phyloP scores from a whole-genome alignment of 2,113 vertebrate species.

The Apodemus speciosus region DNA sequence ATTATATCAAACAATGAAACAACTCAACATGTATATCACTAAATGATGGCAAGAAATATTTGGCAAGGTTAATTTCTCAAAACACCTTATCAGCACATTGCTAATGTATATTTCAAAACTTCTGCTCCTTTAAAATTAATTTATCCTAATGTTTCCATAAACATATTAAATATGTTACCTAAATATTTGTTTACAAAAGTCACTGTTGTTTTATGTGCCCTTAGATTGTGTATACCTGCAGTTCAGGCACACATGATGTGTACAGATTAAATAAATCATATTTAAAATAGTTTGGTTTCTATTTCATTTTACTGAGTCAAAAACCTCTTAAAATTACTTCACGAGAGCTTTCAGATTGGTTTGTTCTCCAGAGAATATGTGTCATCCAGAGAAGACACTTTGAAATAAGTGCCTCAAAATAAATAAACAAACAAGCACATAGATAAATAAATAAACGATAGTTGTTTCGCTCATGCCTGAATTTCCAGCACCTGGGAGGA shows the following conservation, averaged over 20 bases:
- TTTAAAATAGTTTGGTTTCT: slow-evolving; percentile 29
- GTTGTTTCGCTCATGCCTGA: not conserved
- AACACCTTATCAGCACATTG: slow-evolving; percentile 32
- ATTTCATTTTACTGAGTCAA: not conserved
- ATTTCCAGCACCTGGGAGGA: not conserved
- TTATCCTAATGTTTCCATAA: slow-evolving; percentile 57
- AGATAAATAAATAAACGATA: too few relatives aligned
- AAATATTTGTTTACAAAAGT: slow-evolving; percentile 61
- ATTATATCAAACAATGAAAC: slow-evolving; percentile 25
- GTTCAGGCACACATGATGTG: slow-evolving; percentile 21
- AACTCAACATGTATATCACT: not conserved
- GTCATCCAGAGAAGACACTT: slow-evolving; percentile 41
- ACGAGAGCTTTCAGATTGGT: not conserved
- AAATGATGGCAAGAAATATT: not conserved
- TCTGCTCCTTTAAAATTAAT: slow-evolving; percentile 45
- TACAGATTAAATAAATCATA: slow-evolving; percentile 36
- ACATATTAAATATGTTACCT: slow-evolving; percentile 22
- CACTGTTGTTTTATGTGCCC: slow-evolving; percentile 26
- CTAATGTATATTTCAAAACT: slow-evolving; percentile 51
- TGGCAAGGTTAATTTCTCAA: slow-evolving; percentile 30
- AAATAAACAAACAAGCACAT: not conserved
- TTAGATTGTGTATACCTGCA: slow-evolving; percentile 5
- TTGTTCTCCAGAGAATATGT: not conserved
- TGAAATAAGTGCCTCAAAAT: not conserved
- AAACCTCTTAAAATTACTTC: slow-evolving; percentile 32